Percentiles rank a stretch among this genome's conserved stretches.
phyloP scores from a whole-genome alignment of 2,113 vertebrate genomes.

The Acanthisitta chloris region DNA sequence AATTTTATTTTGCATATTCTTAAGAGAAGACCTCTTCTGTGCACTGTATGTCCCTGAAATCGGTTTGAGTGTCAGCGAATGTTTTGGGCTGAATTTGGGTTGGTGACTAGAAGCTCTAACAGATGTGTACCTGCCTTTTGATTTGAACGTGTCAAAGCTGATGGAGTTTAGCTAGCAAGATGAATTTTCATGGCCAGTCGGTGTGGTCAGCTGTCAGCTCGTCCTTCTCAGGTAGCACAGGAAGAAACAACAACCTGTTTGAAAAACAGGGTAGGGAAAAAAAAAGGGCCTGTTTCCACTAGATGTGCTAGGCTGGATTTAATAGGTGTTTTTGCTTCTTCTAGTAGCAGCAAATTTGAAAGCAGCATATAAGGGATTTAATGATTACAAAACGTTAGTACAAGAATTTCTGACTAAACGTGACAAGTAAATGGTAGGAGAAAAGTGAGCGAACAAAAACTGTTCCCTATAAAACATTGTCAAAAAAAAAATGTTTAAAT shows the following conservation, averaged over 20 bases:
- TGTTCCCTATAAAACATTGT: neutral
- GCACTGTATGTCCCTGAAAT: neutral
- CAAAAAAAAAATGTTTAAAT: neutral
- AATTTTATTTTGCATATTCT: neutral
- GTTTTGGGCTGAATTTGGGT: neutral
- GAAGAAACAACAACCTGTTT: neutral
- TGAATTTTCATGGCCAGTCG: neutral
- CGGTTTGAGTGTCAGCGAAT: neutral
- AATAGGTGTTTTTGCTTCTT: neutral
- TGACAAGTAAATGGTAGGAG: conserved; percentile 1
- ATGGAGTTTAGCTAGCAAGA: neutral
- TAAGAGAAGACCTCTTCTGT: neutral
- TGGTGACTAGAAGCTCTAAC: neutral
- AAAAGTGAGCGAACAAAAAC: neutral
- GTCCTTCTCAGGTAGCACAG: neutral
- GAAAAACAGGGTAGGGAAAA: neutral
- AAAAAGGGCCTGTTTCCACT: neutral
- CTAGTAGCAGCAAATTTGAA: neutral
- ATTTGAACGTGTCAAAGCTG: neutral
- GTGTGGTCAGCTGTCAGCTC: neutral
- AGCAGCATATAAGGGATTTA: neutral
- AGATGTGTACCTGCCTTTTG: neutral
- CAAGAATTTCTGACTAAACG: neutral
- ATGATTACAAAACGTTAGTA: neutral
- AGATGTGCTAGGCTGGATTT: neutral